These are phyloP conservation scores for Cheilinus undulatus DNA, from an alignment of 2,113 vertebrate species.

Conservation along the genomic window DNA sequence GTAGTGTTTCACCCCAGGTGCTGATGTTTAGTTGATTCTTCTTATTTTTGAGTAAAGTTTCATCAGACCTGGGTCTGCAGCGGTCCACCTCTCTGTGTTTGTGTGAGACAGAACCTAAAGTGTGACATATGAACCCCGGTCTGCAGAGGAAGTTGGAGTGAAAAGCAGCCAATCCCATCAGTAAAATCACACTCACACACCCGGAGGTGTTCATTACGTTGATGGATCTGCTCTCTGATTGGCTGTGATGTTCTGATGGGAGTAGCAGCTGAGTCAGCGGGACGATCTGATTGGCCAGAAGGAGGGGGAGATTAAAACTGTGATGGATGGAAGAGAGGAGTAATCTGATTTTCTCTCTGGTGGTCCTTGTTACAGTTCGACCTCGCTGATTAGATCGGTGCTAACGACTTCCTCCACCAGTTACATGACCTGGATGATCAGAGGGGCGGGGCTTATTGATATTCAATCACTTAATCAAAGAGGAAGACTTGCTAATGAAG, in stretches of 20 bases:
- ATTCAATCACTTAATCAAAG: conserved; percentile 2
- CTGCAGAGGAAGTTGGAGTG: conserved; percentile 21
- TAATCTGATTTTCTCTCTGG: background rate
- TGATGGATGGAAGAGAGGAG: conserved; percentile 6
- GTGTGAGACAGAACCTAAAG: background rate
- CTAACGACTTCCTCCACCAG: background rate
- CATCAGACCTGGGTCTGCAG: background rate
- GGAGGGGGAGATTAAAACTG: background rate
- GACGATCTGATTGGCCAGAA: conserved; percentile 40
- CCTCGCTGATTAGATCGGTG: background rate
- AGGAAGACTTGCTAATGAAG: background rate
- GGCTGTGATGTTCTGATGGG: conserved; percentile 1
- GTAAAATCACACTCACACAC: background rate
- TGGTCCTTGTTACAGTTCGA: background rate
- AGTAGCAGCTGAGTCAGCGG: background rate
- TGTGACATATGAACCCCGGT: conserved; percentile 38
- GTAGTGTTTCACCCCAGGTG: too few species aligned
- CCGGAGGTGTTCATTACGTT: conserved; percentile 19
- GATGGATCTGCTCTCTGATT: conserved; percentile 47
- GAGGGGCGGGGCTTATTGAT: conserved; percentile 16
- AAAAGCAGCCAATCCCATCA: conserved; percentile 15
- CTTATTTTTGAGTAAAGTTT: conserved; percentile 4
- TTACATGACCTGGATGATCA: conserved; percentile 18
- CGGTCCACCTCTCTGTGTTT: background rate
- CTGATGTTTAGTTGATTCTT: background rate